Evolutionary conservation across 2,888 invertebrate genomes (phyloP).

Genomic region (Euclidia mi): DNA sequence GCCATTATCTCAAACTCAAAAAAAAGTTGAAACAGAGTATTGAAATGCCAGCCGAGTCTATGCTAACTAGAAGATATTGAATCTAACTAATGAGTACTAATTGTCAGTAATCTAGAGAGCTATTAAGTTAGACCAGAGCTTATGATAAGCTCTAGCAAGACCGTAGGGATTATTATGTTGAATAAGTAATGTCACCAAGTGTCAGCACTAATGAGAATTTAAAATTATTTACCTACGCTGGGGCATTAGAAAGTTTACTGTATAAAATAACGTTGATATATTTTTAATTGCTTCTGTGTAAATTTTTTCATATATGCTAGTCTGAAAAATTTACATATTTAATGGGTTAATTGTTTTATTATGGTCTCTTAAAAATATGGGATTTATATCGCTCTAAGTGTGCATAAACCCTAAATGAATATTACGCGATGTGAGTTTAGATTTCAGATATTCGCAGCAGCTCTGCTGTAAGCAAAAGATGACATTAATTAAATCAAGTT

Average conservation of each 20-base stretch:
- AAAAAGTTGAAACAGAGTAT: constrained; percentile 7
- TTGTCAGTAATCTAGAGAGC: constrained; percentile 35
- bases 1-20: not conserved
- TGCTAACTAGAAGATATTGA: constrained; percentile 27
- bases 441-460: no score
- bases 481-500: no score
- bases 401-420: no score
- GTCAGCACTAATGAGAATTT: constrained; percentile 2
- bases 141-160: constrained; percentile 14
- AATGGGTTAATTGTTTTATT: no score
- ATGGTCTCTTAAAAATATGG: no score
- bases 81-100: constrained; percentile 38
- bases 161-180: constrained; percentile 16
- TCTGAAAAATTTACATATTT: no score
- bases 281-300: no score
- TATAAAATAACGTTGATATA: not conserved
- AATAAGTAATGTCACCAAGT: constrained; percentile 5
- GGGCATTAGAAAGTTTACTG: not conserved
- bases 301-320: no score
- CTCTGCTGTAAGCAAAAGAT: no score
- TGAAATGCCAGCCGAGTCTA: constrained; percentile 1
- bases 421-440: no score
- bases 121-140: constrained; percentile 23
- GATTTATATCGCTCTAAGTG: no score
- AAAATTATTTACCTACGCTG: not conserved